Conservation (phyloP, 2,888 invertebrate species). For the Isoperla grammatica region DNA sequence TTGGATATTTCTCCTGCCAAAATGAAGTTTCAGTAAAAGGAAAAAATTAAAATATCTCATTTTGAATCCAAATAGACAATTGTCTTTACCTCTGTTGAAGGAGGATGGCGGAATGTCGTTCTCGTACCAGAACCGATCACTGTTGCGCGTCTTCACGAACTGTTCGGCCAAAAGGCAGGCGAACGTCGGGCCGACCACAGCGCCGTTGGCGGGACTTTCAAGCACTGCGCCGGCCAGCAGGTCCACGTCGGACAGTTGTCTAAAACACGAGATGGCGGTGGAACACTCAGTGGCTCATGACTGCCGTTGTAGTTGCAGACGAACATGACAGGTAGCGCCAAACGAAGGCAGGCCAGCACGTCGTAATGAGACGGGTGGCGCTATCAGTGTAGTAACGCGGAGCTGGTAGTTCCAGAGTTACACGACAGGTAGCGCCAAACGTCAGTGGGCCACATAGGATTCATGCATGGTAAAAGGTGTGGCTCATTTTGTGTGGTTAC, state of each 20-base stretch:
- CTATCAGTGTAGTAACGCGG: too few species aligned
- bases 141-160: constrained; percentile 73
- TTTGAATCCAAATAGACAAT: not conserved
- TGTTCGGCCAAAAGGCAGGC: constrained; percentile 81
- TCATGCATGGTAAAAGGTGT: too few species aligned
- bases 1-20: too few species aligned
- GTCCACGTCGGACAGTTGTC: constrained; percentile 68
- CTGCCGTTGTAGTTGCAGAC: not conserved
- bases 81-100: constrained; percentile 49
- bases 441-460: too few species aligned
- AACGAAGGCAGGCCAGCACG: too few species aligned
- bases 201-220: constrained; percentile 72
- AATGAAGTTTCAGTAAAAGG: not conserved
- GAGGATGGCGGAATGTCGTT: constrained; percentile 88
- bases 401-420: too few species aligned
- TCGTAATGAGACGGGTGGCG: too few species aligned
- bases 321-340: too few species aligned
- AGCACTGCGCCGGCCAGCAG: constrained; percentile 76
- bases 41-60: not conserved
- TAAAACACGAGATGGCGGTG: constrained; percentile 30
- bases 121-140: constrained; percentile 94
- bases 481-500: too few species aligned
- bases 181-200: constrained; percentile 81
- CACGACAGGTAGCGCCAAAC: too few species aligned
- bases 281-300: not conserved